Conservation (phyloP, 2,888 invertebrate species). For the Drosophila fungiperda region DNA sequence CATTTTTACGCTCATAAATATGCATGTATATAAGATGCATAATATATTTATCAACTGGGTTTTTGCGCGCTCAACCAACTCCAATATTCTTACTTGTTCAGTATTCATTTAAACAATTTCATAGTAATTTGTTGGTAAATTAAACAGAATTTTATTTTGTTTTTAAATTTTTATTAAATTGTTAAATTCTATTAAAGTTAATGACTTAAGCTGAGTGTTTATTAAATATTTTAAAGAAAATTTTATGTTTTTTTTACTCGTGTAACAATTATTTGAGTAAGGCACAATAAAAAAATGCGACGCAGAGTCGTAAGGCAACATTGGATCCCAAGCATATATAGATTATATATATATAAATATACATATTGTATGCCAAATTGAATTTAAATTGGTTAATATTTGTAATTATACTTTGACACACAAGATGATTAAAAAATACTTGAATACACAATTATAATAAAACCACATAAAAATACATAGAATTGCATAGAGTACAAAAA, state of each 20-base stretch:
- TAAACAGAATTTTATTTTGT: conserved; percentile 15
- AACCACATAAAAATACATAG: conserved; percentile 27
- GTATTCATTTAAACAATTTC: background rate
- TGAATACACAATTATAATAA: conserved; percentile 33
- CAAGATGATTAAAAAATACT: conserved; percentile 22
- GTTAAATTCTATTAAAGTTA: conserved; percentile 74
- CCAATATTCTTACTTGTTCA: background rate
- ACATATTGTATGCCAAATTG: conserved; percentile 11
- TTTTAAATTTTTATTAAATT: conserved; percentile 57
- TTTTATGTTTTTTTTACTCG: conserved; percentile 8
- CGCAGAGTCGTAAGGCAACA: conserved; percentile 46
- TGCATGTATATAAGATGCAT: background rate
- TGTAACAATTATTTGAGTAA: conserved; percentile 9
- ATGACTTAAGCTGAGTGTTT: conserved; percentile 69
- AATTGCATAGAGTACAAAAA: conserved; percentile 21
- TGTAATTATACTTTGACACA: conserved; percentile 43
- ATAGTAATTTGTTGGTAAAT: conserved; percentile 2
- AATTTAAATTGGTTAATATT: conserved; percentile 27
- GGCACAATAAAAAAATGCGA: conserved; percentile 20
- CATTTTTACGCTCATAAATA: background rate
- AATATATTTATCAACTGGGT: background rate
- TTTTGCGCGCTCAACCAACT: background rate
- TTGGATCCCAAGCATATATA: conserved; percentile 25
- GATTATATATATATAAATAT: conserved; percentile 5
- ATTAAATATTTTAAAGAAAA: conserved; percentile 41